A percentile compares a stretch with the other conserved stretches of the same genome.
Evolutionary conservation across 2,797 vertebrate genomes (phyloP).

Genomic region (Huso huso): DNA sequence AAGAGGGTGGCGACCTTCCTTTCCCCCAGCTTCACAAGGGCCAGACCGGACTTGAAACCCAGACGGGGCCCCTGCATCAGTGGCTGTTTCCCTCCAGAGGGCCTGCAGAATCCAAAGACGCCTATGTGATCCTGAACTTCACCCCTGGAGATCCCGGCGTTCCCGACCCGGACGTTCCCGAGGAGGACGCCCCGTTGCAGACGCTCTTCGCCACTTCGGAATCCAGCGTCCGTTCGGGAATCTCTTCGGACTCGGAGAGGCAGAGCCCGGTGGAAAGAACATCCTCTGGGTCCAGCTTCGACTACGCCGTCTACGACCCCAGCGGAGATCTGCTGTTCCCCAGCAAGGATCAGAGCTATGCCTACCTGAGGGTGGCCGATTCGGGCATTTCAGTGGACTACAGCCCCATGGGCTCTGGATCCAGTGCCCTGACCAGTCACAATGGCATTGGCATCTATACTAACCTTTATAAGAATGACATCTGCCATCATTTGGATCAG

Average conservation of each 20-base stretch:
- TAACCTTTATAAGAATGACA: constrained; percentile 66
- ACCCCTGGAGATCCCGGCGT: constrained; percentile 25
- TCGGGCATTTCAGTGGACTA: constrained; percentile 77
- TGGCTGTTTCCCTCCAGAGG: constrained; percentile 34
- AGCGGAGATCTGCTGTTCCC: constrained; percentile 46
- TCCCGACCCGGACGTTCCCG: constrained; percentile 26
- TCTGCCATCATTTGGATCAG: constrained; percentile 25
- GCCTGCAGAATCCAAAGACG: constrained; percentile 57
- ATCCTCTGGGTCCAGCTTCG: constrained; percentile 36
- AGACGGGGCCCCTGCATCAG: constrained; percentile 38
- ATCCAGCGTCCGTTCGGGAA: constrained; percentile 49
- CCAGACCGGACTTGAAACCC: constrained; percentile 46
- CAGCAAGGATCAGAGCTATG: constrained; percentile 53
- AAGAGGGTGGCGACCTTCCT: constrained; percentile 27
- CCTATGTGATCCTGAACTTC: constrained; percentile 56
- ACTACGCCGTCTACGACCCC: constrained; percentile 48
- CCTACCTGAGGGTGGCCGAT: constrained; percentile 73
- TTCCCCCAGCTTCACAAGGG: no score
- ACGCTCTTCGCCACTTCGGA: constrained; percentile 42
- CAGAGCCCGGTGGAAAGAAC: constrained; percentile 51
- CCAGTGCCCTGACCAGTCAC: constrained; percentile 32
- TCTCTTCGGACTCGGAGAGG: constrained; percentile 40
- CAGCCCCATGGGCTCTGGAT: constrained; percentile 54
- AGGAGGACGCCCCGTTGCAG: constrained; percentile 49
- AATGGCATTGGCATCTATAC: constrained; percentile 47